Evolutionary conservation across 2,113 vertebrate species (phyloP).

Genomic region (Nyctereutes procyonoides): DNA sequence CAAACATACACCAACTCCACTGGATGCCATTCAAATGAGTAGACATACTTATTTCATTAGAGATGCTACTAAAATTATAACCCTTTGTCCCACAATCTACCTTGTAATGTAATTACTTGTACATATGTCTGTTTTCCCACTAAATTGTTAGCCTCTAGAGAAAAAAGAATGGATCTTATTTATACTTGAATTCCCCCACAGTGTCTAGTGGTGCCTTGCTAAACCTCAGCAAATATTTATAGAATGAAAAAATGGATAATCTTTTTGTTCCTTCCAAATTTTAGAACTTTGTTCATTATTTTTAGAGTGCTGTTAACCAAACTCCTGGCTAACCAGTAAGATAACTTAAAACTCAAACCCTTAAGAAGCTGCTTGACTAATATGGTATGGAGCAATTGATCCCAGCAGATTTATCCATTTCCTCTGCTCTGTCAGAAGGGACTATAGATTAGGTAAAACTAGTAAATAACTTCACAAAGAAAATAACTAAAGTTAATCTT

Average conservation of each 20-base stretch:
- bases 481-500: constrained; percentile 48
- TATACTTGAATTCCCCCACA: constrained; percentile 58
- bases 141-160: constrained; percentile 36
- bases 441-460: constrained; percentile 49
- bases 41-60: constrained; percentile 62
- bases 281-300: constrained; percentile 44
- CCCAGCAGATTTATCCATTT: constrained; percentile 1
- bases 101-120: constrained; percentile 57
- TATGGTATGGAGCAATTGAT: neutral
- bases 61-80: constrained; percentile 59
- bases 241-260: constrained; percentile 52
- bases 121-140: constrained; percentile 46
- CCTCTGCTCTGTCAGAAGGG: neutral
- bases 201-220: constrained; percentile 1
- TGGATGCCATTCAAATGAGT: neutral
- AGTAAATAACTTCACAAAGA: constrained; percentile 61
- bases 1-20: neutral
- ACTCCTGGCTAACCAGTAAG: constrained; percentile 1
- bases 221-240: constrained; percentile 71
- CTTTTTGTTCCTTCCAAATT: constrained; percentile 38
- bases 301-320: neutral
- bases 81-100: constrained; percentile 49
- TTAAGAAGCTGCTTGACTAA: neutral
- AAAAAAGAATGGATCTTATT: constrained; percentile 55
- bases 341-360: neutral